Evolutionary conservation across 2,888 invertebrate genomes (phyloP).

Genomic region (Melinaea menophilus): DNA sequence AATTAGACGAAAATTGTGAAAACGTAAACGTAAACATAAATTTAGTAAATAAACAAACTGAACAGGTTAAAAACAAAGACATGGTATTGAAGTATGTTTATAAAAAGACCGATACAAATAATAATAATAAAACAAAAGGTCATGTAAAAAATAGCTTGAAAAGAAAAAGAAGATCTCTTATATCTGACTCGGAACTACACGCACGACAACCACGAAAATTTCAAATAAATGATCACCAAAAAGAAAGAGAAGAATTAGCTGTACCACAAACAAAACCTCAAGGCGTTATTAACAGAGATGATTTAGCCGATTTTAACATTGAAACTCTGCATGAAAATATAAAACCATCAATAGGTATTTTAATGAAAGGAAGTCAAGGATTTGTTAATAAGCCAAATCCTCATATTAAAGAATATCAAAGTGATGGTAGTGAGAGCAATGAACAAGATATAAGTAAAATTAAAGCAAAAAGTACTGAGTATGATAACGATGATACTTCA

Average conservation of each 20-base stretch:
- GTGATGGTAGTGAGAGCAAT: too few species aligned
- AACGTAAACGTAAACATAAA: conserved; percentile 8
- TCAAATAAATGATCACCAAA: conserved; percentile 50
- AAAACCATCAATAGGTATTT: conserved; percentile 23
- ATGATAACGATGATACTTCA: too few species aligned
- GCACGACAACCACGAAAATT: conserved; percentile 36
- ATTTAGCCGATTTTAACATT: conserved; percentile 62
- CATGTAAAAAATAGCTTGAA: conserved; percentile 55
- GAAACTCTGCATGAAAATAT: conserved; percentile 51
- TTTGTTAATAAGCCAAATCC: conserved; percentile 20
- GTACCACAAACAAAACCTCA: conserved; percentile 22
- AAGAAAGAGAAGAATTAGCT: conserved; percentile 34
- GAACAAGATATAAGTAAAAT: too few species aligned
- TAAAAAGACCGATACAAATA: conserved; percentile 43
- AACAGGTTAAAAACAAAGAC: conserved; percentile 39
- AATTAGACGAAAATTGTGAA: conserved; percentile 26
- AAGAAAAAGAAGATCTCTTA: conserved; percentile 47
- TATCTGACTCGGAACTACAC: neutral
- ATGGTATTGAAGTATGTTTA: conserved; percentile 57
- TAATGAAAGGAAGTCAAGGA: conserved; percentile 23
- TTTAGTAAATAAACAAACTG: conserved; percentile 18
- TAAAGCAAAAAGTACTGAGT: too few species aligned
- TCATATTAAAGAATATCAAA: neutral
- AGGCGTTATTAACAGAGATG: conserved; percentile 44
- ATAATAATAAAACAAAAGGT: conserved; percentile 45